Percentiles rank a stretch among this genome's conserved stretches.
These are phyloP conservation scores for Maniola jurtina DNA, from an alignment of 1,140 invertebrate genomes.

Conservation along the genomic window DNA sequence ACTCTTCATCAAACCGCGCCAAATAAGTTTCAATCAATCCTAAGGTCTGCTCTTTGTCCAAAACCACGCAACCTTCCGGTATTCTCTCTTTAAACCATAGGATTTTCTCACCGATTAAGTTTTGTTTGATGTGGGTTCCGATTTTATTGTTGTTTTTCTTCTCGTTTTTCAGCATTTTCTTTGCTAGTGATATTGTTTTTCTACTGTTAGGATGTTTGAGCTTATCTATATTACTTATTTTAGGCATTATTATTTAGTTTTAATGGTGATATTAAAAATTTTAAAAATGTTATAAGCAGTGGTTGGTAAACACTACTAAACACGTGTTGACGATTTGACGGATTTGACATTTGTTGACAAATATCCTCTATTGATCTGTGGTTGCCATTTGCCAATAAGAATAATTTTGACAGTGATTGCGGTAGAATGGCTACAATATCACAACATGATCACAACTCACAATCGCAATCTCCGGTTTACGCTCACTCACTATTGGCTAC, in stretches of 20 bases:
- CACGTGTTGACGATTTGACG: too few species aligned
- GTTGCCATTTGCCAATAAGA: too few species aligned
- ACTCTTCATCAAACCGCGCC: conserved; percentile 85
- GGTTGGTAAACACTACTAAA: too few species aligned
- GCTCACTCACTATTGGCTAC: too few species aligned
- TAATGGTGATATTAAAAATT: not conserved
- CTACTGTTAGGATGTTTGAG: conserved; percentile 89
- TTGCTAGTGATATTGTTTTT: conserved; percentile 84
- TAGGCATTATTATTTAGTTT: conserved; percentile 51
- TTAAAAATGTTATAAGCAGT: not conserved
- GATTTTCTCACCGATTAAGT: conserved; percentile 85
- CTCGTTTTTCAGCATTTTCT: conserved; percentile 82
- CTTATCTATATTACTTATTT: conserved; percentile 75
- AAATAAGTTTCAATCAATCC: conserved; percentile 81
- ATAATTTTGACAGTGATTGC: too few species aligned
- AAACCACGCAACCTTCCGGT: conserved; percentile 77
- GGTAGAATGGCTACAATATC: too few species aligned
- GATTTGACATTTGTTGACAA: too few species aligned
- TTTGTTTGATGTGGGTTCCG: conserved; percentile 83
- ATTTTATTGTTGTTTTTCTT: conserved; percentile 83
- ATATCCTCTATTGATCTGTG: too few species aligned
- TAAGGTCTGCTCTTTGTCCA: conserved; percentile 79
- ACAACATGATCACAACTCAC: too few species aligned
- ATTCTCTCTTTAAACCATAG: conserved; percentile 83
- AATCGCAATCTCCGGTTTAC: too few species aligned